Percentiles rank a stretch among this genome's conserved stretches.
These are phyloP conservation scores for Alligator sinensis DNA, from an alignment of 2,113 vertebrate species.

Conservation along the genomic window DNA sequence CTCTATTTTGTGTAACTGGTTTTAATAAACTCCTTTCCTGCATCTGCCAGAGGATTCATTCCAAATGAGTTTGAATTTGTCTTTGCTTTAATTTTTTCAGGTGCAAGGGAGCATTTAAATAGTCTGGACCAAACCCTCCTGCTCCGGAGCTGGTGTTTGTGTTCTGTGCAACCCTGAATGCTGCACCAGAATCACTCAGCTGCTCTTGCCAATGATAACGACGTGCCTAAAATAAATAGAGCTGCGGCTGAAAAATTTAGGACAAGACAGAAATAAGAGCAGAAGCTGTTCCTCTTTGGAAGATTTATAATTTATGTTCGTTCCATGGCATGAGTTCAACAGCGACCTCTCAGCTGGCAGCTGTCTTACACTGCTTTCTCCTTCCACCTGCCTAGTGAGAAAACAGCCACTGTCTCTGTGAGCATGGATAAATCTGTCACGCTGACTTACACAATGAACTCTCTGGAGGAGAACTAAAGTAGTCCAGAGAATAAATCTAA, in stretches of 20 bases:
- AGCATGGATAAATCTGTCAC: constrained; percentile 84
- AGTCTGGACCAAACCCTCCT: rapidly evolving
- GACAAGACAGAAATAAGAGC: constrained; percentile 71
- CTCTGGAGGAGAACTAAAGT: constrained; percentile 71
- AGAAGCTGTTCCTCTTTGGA: constrained; percentile 64
- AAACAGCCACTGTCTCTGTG: constrained; percentile 77
- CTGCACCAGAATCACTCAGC: background rate
- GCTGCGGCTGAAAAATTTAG: constrained; percentile 62
- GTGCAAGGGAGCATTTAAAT: background rate
- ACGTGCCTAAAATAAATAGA: constrained; percentile 79
- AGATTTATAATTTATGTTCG: constrained; percentile 84
- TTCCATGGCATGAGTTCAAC: constrained; percentile 82
- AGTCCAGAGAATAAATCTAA: constrained; percentile 78
- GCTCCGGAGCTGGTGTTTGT: background rate
- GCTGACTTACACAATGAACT: constrained; percentile 77
- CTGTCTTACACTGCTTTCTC: constrained; percentile 78
- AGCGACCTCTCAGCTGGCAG: constrained; percentile 80
- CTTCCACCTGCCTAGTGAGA: constrained; percentile 81
- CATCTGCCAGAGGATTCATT: background rate
- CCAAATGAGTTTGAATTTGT: rapidly evolving
- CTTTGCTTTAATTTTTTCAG: background rate
- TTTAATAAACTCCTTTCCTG: background rate
- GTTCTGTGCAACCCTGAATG: background rate
- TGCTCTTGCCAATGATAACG: constrained; percentile 26
- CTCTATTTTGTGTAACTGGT: background rate